phyloP scores from a whole-genome alignment of 2,888 invertebrate species.

The Hipparchia sbordonii region DNA sequence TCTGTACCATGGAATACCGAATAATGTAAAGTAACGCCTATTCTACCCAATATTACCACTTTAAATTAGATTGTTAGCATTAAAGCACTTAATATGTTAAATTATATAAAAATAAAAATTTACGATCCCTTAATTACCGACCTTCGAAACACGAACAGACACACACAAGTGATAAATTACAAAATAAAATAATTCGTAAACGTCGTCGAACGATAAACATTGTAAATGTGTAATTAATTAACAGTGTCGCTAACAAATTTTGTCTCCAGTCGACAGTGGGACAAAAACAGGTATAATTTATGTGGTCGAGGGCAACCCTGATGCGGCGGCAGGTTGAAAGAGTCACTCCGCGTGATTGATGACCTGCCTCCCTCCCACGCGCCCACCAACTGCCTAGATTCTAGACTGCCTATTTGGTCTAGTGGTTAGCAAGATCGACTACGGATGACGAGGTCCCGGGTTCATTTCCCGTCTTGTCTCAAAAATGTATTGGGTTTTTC shows the following conservation, averaged over 20 bases:
- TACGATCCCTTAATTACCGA: constrained; percentile 1
- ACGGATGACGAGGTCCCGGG: too few species aligned
- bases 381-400: constrained; percentile 44
- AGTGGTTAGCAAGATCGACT: too few species aligned
- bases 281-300: constrained; percentile 76
- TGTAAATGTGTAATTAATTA: constrained; percentile 70
- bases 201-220: constrained; percentile 46
- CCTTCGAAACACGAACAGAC: constrained; percentile 1
- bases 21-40: too few species aligned
- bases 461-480: too few species aligned
- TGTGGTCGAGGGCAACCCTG: constrained; percentile 62
- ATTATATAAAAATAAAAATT: background rate
- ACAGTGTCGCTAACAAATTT: constrained; percentile 74
- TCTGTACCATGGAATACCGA: too few species aligned
- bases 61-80: background rate
- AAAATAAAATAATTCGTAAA: constrained; percentile 25
- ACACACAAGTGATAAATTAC: constrained; percentile 13
- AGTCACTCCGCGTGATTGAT: constrained; percentile 80
- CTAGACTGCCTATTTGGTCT: too few species aligned
- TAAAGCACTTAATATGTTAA: background rate
- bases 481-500: too few species aligned
- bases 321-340: constrained; percentile 77
- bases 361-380: constrained; percentile 68
- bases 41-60: background rate
- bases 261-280: constrained; percentile 67